Conservation (phyloP, 1,140 invertebrate species). For the Dendroctonus valens region DNA sequence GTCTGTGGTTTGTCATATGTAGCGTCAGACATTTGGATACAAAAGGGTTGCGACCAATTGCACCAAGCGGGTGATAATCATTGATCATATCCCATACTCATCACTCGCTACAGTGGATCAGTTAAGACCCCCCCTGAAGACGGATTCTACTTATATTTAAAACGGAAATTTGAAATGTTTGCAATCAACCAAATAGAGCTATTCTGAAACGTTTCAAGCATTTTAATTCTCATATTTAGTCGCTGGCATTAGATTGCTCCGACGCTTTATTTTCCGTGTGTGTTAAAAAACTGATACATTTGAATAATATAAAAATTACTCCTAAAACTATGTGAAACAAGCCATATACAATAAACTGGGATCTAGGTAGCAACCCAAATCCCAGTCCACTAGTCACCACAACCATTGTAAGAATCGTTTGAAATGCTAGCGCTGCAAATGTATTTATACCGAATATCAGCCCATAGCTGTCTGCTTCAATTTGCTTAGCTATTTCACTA, state of each 20-base stretch:
- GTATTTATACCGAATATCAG: constrained; percentile 90
- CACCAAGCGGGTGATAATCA: constrained; percentile 39
- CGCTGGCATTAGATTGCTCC: too few relatives aligned
- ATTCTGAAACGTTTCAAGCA: too few relatives aligned
- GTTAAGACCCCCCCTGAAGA: constrained; percentile 44
- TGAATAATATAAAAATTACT: constrained; percentile 47
- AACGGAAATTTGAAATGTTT: too few relatives aligned
- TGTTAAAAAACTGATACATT: too few relatives aligned
- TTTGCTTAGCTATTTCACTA: constrained; percentile 77
- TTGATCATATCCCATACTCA: constrained; percentile 39
- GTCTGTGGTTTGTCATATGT: too few relatives aligned
- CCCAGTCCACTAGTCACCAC: constrained; percentile 56
- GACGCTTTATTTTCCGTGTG: too few relatives aligned
- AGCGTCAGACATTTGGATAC: constrained; percentile 37
- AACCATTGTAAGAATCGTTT: constrained; percentile 73
- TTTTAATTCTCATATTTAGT: too few relatives aligned
- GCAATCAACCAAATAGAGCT: too few relatives aligned
- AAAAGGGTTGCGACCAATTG: constrained; percentile 35
- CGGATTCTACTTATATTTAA: too few relatives aligned
- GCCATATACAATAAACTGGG: constrained; percentile 64
- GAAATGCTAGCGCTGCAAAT: constrained; percentile 73
- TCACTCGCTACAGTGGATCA: constrained; percentile 43
- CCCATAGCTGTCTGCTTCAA: constrained; percentile 81
- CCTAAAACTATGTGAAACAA: constrained; percentile 59
- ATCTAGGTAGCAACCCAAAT: constrained; percentile 50